Evolutionary conservation across 2,888 invertebrate species (phyloP), one percentile per base, ranked within the genome.

Genomic region (Drosophila multiciliata): DNA sequence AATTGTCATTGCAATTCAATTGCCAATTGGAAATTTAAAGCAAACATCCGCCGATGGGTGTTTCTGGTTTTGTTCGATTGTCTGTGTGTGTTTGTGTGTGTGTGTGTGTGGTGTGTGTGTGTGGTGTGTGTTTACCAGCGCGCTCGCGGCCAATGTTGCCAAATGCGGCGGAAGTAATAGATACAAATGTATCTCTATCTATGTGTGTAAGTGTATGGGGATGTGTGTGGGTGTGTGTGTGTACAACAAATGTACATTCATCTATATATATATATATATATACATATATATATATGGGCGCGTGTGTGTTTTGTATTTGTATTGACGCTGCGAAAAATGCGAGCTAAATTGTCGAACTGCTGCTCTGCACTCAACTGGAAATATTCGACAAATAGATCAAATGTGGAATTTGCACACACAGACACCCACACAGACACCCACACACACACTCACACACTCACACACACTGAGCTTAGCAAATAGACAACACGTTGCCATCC

Each of bases 91-190:
- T 48, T 53, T 42, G 50, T 23, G 55, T 15, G 53, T 50, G 29
- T n/a, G 32, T 48, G 53, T 42, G 50, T 23, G 55, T 15, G 53
- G 5, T 33, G 17, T 45, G 29, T 35, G 52, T 64, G 52, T 49
- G 52, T 57, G 36, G 61, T 65, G 75, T 73, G 66, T 79, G 76
- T 73, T 65, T 73, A 63, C 59, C 66, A 54, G 20, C 53, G 45
- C 49, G 58, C 58, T 77, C 65, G 59, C 57, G 67, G 67, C 66
- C 73, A 75, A 76, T 78, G 78, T 69, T 80, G 85, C 76, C 86
- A 83, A 81, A 77, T 87, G 71, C 81, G 79, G 84, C 83, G 84
- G 83, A 85, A 87, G 81, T 85, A 82, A 77, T 85, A 79, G 83
- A 78, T 79, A 78, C 78, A 78, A 79, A 78, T 78, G 80, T 79